Conservation (phyloP, 2,888 invertebrate genomes). For the Creontiades dilutus region DNA sequence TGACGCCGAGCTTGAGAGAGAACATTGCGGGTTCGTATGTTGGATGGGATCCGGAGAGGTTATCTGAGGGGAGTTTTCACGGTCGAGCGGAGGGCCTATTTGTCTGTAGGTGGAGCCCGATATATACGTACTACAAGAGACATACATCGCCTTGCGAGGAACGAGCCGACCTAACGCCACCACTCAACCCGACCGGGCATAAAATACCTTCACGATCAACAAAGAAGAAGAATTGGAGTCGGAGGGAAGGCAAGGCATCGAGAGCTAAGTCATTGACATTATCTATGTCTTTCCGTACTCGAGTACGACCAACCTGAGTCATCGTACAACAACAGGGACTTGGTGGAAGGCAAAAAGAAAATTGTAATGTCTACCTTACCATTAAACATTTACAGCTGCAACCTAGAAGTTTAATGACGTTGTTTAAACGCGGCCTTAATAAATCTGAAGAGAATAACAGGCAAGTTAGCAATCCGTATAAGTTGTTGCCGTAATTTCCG, state of each 20-base stretch:
- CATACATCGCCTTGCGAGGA: constrained; percentile 2
- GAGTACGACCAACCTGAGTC: neutral
- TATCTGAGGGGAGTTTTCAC: constrained; percentile 43
- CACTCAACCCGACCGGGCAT: neutral
- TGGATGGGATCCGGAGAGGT: constrained; percentile 18
- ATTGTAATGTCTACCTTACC: no score
- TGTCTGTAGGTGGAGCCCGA: constrained; percentile 47
- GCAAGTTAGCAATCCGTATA: no score
- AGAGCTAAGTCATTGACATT: neutral
- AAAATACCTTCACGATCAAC: neutral
- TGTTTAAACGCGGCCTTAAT: no score
- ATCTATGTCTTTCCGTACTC: neutral
- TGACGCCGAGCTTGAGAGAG: neutral
- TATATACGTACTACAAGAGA: constrained; percentile 34
- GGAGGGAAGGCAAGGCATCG: neutral
- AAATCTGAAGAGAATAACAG: no score
- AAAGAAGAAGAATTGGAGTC: constrained; percentile 40
- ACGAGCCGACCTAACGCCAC: constrained; percentile 4
- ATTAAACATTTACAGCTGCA: no score
- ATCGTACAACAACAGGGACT: no score
- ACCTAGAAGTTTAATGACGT: no score
- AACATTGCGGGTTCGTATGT: neutral
- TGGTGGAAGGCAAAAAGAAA: no score
- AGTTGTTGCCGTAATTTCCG: no score
- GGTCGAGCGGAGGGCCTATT: constrained; percentile 39